A percentile compares a stretch with the other conserved stretches of the same genome.
Evolutionary conservation across 2,888 invertebrate species (phyloP).

Genomic region (Mesochorus sp.): DNA sequence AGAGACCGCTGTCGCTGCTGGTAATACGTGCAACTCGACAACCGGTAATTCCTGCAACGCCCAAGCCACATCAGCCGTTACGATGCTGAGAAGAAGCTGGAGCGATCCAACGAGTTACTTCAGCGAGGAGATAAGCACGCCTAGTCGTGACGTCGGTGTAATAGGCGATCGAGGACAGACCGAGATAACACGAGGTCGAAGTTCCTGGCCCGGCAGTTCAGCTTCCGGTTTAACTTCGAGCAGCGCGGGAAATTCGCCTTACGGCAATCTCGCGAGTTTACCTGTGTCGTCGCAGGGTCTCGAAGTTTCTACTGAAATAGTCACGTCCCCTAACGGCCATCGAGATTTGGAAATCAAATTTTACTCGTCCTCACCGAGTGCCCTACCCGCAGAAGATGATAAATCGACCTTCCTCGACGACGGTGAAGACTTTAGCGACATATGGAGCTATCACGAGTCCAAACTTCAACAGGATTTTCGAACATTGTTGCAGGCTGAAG

Average conservation of each 20-base stretch:
- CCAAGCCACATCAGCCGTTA: slow-evolving; percentile 52
- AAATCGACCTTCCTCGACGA: slow-evolving; percentile 69
- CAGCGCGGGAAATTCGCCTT: slow-evolving; percentile 36
- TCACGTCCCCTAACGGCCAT: slow-evolving; percentile 90
- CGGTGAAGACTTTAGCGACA: slow-evolving; percentile 77
- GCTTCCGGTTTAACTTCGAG: slow-evolving; percentile 54
- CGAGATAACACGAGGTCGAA: slow-evolving; percentile 68
- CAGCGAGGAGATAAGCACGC: slow-evolving; percentile 75
- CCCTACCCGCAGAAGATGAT: slow-evolving; percentile 72
- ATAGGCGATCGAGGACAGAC: slow-evolving; percentile 78
- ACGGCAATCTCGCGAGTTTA: slow-evolving; percentile 51
- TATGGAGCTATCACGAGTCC: slow-evolving; percentile 80
- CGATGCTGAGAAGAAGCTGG: slow-evolving; percentile 85
- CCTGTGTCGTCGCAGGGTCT: slow-evolving; percentile 81
- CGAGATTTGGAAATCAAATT: slow-evolving; percentile 91
- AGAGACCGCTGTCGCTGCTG: slow-evolving; percentile 30
- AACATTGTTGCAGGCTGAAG: slow-evolving; percentile 79
- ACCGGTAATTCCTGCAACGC: slow-evolving; percentile 49
- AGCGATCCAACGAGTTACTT: slow-evolving; percentile 85
- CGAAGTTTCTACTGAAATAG: slow-evolving; percentile 90
- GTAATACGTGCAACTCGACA: slow-evolving; percentile 16
- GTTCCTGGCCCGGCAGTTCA: slow-evolving; percentile 76
- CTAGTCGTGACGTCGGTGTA: slow-evolving; percentile 81
- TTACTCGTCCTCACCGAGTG: slow-evolving; percentile 86
- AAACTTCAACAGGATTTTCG: slow-evolving; percentile 80